phyloP scores from a whole-genome alignment of 1,140 invertebrate genomes.

The Holcopasites calliopsidis region DNA sequence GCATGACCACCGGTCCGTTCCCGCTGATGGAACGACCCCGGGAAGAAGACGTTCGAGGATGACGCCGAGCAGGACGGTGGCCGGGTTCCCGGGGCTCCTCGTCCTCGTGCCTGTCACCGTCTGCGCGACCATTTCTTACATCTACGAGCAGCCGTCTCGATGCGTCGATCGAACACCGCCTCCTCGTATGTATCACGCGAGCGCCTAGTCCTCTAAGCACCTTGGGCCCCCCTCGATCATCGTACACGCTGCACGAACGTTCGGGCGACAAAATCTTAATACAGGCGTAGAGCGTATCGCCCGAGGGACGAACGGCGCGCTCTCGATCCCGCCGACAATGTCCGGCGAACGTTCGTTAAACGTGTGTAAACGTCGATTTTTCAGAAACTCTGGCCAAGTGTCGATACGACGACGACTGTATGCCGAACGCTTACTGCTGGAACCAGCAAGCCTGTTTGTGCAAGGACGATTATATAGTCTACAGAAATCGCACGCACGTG shows the following conservation, averaged over 20 bases:
- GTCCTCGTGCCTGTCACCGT: constrained; percentile 65
- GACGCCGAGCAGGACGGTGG: constrained; percentile 59
- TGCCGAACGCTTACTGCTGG: constrained; percentile 66
- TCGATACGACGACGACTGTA: constrained; percentile 66
- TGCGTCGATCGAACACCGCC: constrained; percentile 54
- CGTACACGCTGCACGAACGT: too few relatives aligned
- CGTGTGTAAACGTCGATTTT: constrained; percentile 22
- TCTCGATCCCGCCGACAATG: too few relatives aligned
- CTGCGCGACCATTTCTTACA: constrained; percentile 59
- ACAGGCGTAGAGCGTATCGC: too few relatives aligned
- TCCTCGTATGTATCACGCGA: constrained; percentile 40
- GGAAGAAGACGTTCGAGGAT: constrained; percentile 54
- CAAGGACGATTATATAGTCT: constrained; percentile 60
- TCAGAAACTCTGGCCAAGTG: constrained; percentile 64
- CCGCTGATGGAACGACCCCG: constrained; percentile 43
- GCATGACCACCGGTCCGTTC: constrained; percentile 38
- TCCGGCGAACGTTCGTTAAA: too few relatives aligned
- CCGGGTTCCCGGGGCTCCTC: constrained; percentile 52
- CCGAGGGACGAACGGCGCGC: too few relatives aligned
- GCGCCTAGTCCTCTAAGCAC: too few relatives aligned
- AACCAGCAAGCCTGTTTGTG: constrained; percentile 63
- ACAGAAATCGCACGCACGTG: constrained; percentile 60
- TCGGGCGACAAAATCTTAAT: too few relatives aligned
- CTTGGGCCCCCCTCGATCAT: too few relatives aligned
- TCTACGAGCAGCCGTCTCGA: constrained; percentile 48